Percentiles rank a stretch among this genome's conserved stretches.
These are phyloP conservation scores for Cantharis lateralis DNA, from an alignment of 2,888 invertebrate genomes.

Conservation along the genomic window DNA sequence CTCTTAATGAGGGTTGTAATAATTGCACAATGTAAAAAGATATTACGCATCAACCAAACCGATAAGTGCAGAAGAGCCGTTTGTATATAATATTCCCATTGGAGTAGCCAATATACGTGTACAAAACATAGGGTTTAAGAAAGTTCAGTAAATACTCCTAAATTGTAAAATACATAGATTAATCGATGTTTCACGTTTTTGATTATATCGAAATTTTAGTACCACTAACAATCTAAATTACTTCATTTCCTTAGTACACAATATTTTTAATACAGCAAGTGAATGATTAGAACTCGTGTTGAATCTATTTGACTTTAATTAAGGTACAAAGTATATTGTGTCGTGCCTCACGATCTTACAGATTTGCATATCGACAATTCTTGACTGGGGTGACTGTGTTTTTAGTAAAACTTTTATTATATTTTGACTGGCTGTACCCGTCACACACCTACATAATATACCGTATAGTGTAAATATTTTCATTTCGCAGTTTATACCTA, in stretches of 20 bases:
- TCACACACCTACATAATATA: neutral
- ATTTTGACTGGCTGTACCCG: neutral
- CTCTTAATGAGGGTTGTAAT: too few relatives aligned
- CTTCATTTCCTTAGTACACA: conserved; percentile 24
- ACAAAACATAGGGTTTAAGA: neutral
- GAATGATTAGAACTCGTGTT: conserved; percentile 35
- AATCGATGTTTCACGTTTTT: neutral
- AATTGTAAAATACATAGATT: neutral
- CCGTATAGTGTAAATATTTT: neutral
- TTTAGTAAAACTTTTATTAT: conserved; percentile 10
- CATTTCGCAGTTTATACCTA: neutral
- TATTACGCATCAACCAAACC: too few relatives aligned
- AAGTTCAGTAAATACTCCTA: neutral
- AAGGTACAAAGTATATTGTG: conserved; percentile 34
- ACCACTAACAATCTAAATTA: conserved; percentile 29
- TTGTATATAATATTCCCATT: neutral
- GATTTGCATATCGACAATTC: conserved; percentile 41
- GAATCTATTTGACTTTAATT: conserved; percentile 36
- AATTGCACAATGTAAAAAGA: too few relatives aligned
- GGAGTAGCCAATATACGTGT: neutral
- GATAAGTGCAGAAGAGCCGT: too few relatives aligned
- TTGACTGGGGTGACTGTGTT: conserved; percentile 34
- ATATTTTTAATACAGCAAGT: conserved; percentile 27
- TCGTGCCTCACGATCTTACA: conserved; percentile 43
- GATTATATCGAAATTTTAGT: conserved; percentile 23